Conservation (phyloP, 2,888 invertebrate species). For the Acrobasis suavella region DNA sequence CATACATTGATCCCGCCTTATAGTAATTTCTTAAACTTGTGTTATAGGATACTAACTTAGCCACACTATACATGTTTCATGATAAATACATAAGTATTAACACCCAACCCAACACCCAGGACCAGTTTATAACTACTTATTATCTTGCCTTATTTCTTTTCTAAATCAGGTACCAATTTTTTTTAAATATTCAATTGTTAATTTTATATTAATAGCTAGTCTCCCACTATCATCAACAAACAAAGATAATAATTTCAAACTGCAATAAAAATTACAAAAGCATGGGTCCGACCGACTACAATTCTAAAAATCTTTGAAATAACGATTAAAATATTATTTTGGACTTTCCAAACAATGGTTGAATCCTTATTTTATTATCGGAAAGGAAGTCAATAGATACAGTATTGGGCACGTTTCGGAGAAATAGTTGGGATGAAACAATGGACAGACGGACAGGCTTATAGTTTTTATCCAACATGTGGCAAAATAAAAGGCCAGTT, state of each 20-base stretch:
- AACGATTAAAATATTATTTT: slow-evolving; percentile 76
- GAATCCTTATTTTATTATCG: slow-evolving; percentile 68
- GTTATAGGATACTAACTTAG: too few species aligned
- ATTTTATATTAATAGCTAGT: background rate
- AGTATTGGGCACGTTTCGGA: slow-evolving; percentile 61
- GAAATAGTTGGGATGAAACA: slow-evolving; percentile 69
- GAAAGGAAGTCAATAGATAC: slow-evolving; percentile 77
- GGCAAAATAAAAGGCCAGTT: slow-evolving; percentile 35
- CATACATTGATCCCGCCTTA: too few species aligned
- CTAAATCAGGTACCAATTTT: slow-evolving; percentile 6
- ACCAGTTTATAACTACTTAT: too few species aligned
- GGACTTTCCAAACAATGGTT: slow-evolving; percentile 66
- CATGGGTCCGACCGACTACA: slow-evolving; percentile 37
- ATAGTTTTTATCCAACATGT: slow-evolving; percentile 57
- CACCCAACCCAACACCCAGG: too few species aligned
- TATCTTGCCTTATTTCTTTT: background rate
- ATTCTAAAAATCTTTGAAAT: slow-evolving; percentile 60
- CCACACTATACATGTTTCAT: too few species aligned
- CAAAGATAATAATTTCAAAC: slow-evolving; percentile 52
- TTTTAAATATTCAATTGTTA: background rate
- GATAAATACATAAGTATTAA: too few species aligned
- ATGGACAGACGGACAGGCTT: slow-evolving; percentile 44
- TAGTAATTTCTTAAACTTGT: too few species aligned
- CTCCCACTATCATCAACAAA: slow-evolving; percentile 40
- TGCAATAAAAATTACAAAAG: slow-evolving; percentile 68